phyloP scores from a whole-genome alignment of 2,888 invertebrate species.

The Diaphora mendica region DNA sequence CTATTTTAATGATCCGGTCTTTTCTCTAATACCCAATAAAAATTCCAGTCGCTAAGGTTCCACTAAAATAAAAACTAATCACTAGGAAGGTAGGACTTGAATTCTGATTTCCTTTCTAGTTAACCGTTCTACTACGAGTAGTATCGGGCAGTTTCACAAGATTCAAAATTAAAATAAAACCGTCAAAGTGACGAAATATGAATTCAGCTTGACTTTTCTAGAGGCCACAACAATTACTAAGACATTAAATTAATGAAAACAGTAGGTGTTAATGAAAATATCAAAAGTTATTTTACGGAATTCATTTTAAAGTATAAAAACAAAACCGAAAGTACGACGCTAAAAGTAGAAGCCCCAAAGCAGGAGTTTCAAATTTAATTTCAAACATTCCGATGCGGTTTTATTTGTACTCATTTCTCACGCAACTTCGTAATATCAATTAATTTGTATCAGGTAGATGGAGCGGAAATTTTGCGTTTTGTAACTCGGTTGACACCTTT shows the following conservation, averaged over 20 bases:
- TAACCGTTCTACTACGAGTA: too few relatives aligned
- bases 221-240: not conserved
- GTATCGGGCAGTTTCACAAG: not conserved
- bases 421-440: constrained; percentile 13
- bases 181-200: not conserved
- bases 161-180: not conserved
- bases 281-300: not conserved
- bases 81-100: not conserved
- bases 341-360: not conserved
- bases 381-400: constrained; percentile 25
- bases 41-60: not conserved
- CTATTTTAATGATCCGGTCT: not conserved
- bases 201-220: not conserved
- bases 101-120: not conserved
- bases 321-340: not conserved
- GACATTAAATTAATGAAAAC: not conserved
- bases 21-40: not conserved
- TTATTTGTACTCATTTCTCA: constrained; percentile 20
- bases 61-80: not conserved
- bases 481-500: not conserved
- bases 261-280: not conserved
- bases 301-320: not conserved
- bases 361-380: constrained; percentile 28
- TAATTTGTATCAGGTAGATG: constrained; percentile 10
- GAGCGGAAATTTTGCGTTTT: constrained; percentile 6